These are phyloP conservation scores for Psylliodes chrysocephalus DNA, from an alignment of 2,888 invertebrate genomes.

Conservation along the genomic window DNA sequence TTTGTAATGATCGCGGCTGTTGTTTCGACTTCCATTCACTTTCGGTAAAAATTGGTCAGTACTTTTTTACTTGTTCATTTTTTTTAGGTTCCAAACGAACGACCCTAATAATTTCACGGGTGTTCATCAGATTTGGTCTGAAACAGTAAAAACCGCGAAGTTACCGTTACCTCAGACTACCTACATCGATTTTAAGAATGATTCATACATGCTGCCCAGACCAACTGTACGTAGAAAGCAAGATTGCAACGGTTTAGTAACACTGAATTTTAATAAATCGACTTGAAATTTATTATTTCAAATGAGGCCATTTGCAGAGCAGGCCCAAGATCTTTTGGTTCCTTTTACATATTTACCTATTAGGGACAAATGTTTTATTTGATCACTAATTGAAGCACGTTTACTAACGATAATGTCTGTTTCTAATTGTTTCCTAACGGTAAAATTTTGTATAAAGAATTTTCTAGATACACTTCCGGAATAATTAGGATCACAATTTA, in stretches of 20 bases:
- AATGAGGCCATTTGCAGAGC: slow-evolving; percentile 16
- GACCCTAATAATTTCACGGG: not conserved
- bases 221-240: slow-evolving; percentile 49
- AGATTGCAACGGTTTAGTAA: slow-evolving; percentile 32
- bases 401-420: too few species aligned
- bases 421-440: too few species aligned
- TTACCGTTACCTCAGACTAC: slow-evolving; percentile 34
- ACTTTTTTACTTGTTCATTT: not conserved
- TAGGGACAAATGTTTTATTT: too few species aligned
- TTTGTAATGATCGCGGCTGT: too few species aligned
- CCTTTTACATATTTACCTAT: too few species aligned
- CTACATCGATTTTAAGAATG: slow-evolving; percentile 47
- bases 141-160: slow-evolving; percentile 17
- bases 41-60: too few species aligned
- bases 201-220: slow-evolving; percentile 48
- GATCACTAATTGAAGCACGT: too few species aligned
- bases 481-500: too few species aligned
- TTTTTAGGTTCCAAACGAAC: not conserved
- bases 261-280: slow-evolving; percentile 22
- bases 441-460: too few species aligned
- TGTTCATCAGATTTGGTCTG: slow-evolving; percentile 9
- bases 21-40: too few species aligned
- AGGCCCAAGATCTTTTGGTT: not conserved
- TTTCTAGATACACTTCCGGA: too few species aligned
- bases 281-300: slow-evolving; percentile 7